Conservation (phyloP, 2,797 vertebrate genomes). For the Macrochelys suwanniensis region DNA sequence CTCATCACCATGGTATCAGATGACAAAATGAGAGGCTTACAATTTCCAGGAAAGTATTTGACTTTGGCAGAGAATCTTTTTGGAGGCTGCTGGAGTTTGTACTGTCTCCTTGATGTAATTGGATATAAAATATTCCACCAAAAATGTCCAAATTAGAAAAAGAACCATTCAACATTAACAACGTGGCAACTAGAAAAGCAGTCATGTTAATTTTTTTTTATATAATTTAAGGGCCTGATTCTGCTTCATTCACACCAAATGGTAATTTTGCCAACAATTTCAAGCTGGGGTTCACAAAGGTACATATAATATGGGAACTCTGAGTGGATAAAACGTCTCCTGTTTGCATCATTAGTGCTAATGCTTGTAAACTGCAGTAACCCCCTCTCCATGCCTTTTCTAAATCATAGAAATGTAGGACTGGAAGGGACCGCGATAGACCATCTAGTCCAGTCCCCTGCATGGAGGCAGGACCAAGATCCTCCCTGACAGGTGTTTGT, state of each 20-base stretch:
- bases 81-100: neutral
- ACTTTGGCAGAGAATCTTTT: neutral
- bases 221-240: neutral
- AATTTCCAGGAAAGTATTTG: neutral
- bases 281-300: neutral
- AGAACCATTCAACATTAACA: neutral
- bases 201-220: neutral
- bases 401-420: neutral
- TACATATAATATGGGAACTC: neutral
- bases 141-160: neutral
- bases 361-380: accelerated
- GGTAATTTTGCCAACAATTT: neutral
- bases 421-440: neutral
- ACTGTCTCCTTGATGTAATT: accelerated
- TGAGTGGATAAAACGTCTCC: neutral
- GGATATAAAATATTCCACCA: neutral
- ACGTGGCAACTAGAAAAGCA: neutral
- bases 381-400: neutral
- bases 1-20: neutral
- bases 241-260: neutral
- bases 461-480: neutral
- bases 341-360: neutral
- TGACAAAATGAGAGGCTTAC: too few relatives aligned
- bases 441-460: neutral
- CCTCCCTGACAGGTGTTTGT: neutral